Evolutionary conservation across 1,140 invertebrate genomes (phyloP), one percentile per base, ranked within the genome.

Genomic region (Cecropterus lyciades): DNA sequence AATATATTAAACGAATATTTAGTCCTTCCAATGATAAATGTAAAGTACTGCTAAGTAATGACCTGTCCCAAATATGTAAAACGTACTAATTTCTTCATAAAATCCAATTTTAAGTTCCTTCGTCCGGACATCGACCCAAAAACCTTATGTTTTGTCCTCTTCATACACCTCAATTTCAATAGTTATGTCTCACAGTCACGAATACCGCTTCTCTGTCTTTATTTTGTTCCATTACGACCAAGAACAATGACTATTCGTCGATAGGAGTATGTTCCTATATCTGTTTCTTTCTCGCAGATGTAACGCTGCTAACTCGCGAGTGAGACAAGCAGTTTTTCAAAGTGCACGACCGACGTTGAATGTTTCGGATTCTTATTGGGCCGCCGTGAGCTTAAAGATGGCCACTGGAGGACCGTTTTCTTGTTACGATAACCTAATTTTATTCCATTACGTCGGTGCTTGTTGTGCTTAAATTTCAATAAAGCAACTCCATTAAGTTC

Each of bases 191-290:
- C 89, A 63, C 75, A 84, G 87, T 90, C 89, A 92, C 89, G 87
- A 92, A 90, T 87, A 90, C 89, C 87, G 87, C 89, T 90, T 85
- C 80, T 89, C 84, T 89, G 85, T 87, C 89, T 90, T 90, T 90
- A 92, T 90, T 90, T 89, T 89, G 89, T 88, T 87, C 86, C 85
- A 91, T 90, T 87, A 88, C 87, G 77, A 80, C 74, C 84, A 90
- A 90, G 87, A 92, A 92, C 89, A 92, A 92, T 92, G 85, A 92
- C 82, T 88, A 87, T 88, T 82, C 74, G 80, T 70, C 75, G 85
- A 84, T 87, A 90, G 84, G 62, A 82, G 62, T 69, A 68, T 70
- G 69, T 80, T 88, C 69, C 77, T 90, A 87, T 89, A 87, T 65
- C 82, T 82, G 79, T 86, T 83, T 79, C 80, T 77, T 69, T 88